Evolutionary conservation across 2,113 vertebrate species (phyloP), one percentile per base, ranked within the genome.

Genomic region (Setophaga petechia): DNA sequence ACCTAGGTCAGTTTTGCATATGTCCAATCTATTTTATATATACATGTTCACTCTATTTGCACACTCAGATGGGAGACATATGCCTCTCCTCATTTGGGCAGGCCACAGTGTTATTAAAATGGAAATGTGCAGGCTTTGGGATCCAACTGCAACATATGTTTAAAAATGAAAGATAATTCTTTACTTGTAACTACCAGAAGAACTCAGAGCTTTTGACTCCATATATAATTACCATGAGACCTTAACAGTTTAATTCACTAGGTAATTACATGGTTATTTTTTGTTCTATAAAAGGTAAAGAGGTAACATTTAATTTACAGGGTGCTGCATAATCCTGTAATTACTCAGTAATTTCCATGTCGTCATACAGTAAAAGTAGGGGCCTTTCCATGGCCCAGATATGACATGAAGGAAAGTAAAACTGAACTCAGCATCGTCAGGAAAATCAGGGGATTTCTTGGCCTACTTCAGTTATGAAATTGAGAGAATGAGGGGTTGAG

Each of bases 211-310:
- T 97, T 98, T 98, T 97, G 97, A 97, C 97, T 97, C 95, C 74
- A 61, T 25, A 52, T 78, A 85, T 98, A 98, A 98, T 98, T 98
- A 97, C 95, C 83, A 59, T 16, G 81, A 97, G 97, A 98, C 97
- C 97, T 96, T 94, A 86, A 94, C 89, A 95, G 97, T 97, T 97
- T 97, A 97, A 98, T 97, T 98, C 95, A 97, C 96, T 93, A 95
- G 94, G 96, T 98, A 98, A 98, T 98, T 98, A 97, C 97, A 98
- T 47, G 84, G 95, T 96, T 96, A 94, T 96, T 97, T 97, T 97
- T 96, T 97, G 87, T 96, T 96, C 97, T 97, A 90, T 96, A 95
- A 96, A 97, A 97, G 96, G 97, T 97, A 97, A 97, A 98, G 96
- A 97, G 96, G 97, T 96, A 98, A 96, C 96, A 93, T 98, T 98